These are phyloP conservation scores for Rhopalosiphum maidis DNA, from an alignment of 1,140 invertebrate species.

Conservation along the genomic window DNA sequence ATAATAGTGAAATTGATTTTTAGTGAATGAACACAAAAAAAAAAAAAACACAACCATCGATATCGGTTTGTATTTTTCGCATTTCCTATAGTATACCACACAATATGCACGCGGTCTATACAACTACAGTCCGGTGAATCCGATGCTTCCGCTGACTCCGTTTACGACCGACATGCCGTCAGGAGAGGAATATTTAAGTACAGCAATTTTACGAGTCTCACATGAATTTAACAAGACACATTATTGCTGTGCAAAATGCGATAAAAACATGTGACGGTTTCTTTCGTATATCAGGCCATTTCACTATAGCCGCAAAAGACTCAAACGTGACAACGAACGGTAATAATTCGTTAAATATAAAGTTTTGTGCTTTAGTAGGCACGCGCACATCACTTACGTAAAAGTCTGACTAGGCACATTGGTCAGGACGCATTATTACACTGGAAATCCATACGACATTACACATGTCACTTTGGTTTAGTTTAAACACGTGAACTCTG, in stretches of 20 bases:
- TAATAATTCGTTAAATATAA: neutral
- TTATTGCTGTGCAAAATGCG: slow-evolving; percentile 36
- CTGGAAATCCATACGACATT: neutral
- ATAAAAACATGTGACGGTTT: slow-evolving; percentile 23
- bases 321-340: neutral
- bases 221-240: neutral
- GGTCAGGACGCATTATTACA: neutral
- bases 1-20: too few species aligned
- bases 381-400: neutral
- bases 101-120: neutral
- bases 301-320: neutral
- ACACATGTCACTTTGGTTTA: neutral
- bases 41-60: neutral
- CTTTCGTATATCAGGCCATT: neutral
- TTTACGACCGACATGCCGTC: neutral
- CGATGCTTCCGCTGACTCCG: neutral
- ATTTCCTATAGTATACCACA: neutral
- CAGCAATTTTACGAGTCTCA: slow-evolving; percentile 40
- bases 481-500: neutral
- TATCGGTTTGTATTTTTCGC: neutral
- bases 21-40: neutral
- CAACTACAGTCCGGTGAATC: neutral
- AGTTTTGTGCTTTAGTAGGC: neutral
- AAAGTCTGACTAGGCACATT: neutral
- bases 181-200: slow-evolving; percentile 36